Evolutionary conservation across 2,888 invertebrate species (phyloP).

Genomic region (Drosophila engyochracea): DNA sequence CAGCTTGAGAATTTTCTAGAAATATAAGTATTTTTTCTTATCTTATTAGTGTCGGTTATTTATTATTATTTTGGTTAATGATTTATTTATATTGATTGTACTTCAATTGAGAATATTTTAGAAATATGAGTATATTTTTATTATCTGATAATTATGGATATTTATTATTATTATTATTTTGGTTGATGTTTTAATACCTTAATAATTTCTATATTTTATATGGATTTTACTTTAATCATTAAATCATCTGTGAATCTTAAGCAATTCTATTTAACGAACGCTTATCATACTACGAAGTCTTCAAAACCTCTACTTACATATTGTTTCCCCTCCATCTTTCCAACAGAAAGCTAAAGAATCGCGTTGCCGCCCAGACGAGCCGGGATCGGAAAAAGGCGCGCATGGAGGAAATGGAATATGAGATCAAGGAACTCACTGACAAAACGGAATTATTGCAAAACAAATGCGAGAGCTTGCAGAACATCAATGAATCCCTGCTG

Average conservation of each 20-base stretch:
- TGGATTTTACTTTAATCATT: background rate
- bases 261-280: background rate
- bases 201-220: background rate
- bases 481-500: conserved; percentile 89
- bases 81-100: too few relatives aligned
- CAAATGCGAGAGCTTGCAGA: conserved; percentile 84
- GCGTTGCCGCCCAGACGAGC: conserved; percentile 98
- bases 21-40: background rate
- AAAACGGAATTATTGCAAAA: conserved; percentile 88
- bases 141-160: background rate
- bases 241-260: background rate
- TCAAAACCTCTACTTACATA: background rate
- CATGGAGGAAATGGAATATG: conserved; percentile 94
- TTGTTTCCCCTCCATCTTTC: background rate
- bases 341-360: conserved; percentile 95
- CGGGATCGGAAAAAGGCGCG: conserved; percentile 97
- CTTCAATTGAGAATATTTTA: too few relatives aligned
- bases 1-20: too few relatives aligned
- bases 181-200: background rate
- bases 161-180: background rate
- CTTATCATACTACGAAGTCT: background rate
- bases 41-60: too few relatives aligned
- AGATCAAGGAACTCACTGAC: conserved; percentile 88
- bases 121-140: background rate
- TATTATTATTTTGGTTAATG: too few relatives aligned